Evolutionary conservation across 2,797 vertebrate genomes (phyloP).

Genomic region (Enoplosus armatus): DNA sequence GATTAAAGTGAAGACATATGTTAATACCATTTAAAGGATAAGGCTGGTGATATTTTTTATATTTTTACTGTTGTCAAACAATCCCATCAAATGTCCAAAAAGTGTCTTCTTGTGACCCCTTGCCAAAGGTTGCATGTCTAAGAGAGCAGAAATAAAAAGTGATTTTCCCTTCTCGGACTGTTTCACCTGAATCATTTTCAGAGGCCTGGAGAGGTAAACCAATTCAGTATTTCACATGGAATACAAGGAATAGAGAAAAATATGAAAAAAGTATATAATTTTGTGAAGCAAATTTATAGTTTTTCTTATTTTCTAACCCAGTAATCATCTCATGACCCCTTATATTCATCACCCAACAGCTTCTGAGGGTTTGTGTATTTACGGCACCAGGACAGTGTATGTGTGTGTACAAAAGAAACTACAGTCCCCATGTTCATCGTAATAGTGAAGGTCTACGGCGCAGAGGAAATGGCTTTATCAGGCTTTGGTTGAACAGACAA

Average conservation of each 20-base stretch:
- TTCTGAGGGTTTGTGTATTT: too few relatives aligned
- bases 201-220: background rate
- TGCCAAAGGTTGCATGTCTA: background rate
- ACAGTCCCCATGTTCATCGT: background rate
- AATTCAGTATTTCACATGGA: background rate
- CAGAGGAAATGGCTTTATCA: background rate
- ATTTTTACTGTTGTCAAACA: background rate
- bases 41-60: background rate
- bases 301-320: background rate
- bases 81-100: background rate
- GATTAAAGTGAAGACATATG: slow-evolving; percentile 17
- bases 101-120: background rate
- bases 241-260: background rate
- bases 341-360: background rate
- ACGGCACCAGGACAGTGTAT: background rate
- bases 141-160: background rate
- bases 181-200: background rate
- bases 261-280: background rate
- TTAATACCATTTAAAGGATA: slow-evolving; percentile 19
- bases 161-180: background rate
- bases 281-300: background rate
- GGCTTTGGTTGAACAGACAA: background rate
- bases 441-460: background rate
- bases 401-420: background rate
- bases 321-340: background rate